Evolutionary conservation across 1,140 invertebrate species (phyloP), one percentile per base, ranked within the genome.

Genomic region (Frieseomelitta varia): DNA sequence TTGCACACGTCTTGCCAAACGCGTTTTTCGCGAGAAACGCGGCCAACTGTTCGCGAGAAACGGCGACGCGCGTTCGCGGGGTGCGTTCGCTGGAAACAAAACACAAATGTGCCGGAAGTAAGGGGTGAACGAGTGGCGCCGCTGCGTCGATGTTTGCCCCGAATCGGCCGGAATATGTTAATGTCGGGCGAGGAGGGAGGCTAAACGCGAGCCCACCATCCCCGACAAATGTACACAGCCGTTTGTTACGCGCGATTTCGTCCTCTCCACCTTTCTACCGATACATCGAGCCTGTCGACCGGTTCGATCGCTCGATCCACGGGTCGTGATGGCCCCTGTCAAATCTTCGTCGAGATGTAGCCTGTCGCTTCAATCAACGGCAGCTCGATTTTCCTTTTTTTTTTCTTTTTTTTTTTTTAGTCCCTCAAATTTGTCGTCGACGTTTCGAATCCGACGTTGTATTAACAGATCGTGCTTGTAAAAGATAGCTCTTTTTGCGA

Each of bases 91-190:
- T 90, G 90, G 88, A 92, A 92, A 91, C 91, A 92, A 92, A 92
- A 92, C 90, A 92, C 90, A 93, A 93, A 93, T 93, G 92, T 92
- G 90, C 88, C 91, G 92, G 92, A 93, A 93, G 89, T 91, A 92
- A 92, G 91, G 92, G 91, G 86, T 87, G 88, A 91, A 91, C 85
- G 87, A 90, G 89, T 87, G 92, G 91, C 92, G 91, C 91, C 92
- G 88, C 87, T 76, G 87, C 82, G 91, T 89, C 92, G 91, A 92
- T 92, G 84, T 92, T 91, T 87, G 85, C 78, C 72, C 76, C 73
- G 85, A 78, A 86, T 88, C 86, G 84, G 85, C 86, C 68, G 85
- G 86, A 88, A 92, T 92, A 91, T 91, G 90, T 91, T 91, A 91
- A 92, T 92, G 84, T 81, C 77, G 80, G 30, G 65, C 76, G 24